phyloP scores from a whole-genome alignment of 2,888 invertebrate species.

The Brachycybe producta region DNA sequence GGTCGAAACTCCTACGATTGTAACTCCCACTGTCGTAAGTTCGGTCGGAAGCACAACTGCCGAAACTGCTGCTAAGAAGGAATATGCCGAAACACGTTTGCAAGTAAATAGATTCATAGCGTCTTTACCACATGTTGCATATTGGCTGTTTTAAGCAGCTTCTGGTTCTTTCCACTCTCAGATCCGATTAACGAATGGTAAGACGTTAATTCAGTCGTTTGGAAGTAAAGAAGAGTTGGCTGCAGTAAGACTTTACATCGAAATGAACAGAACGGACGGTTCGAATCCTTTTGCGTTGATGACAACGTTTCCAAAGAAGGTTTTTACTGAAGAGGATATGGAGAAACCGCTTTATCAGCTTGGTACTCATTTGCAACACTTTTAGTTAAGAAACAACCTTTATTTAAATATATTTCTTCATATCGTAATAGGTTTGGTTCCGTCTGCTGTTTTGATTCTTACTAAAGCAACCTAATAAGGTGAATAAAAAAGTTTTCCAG shows the following conservation, averaged over 20 bases:
- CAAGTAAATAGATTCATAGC: no score
- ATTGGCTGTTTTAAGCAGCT: neutral
- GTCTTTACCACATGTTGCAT: no score
- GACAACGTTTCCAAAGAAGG: slow-evolving; percentile 81
- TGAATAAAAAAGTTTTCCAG: neutral
- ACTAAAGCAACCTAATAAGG: slow-evolving; percentile 5
- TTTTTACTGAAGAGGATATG: slow-evolving; percentile 74
- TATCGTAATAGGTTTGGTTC: slow-evolving; percentile 56
- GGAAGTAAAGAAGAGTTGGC: slow-evolving; percentile 76
- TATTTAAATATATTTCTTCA: no score
- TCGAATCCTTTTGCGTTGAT: slow-evolving; percentile 60
- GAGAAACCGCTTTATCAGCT: slow-evolving; percentile 70
- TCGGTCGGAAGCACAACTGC: no score
- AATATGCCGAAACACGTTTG: slow-evolving; percentile 54
- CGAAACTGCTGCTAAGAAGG: slow-evolving; percentile 34
- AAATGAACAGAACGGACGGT: slow-evolving; percentile 65
- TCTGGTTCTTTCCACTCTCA: slow-evolving; percentile 30
- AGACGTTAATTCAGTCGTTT: slow-evolving; percentile 58
- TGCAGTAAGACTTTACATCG: slow-evolving; percentile 75
- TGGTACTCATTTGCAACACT: slow-evolving; percentile 44
- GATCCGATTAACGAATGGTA: slow-evolving; percentile 63
- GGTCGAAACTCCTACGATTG: neutral
- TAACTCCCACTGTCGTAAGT: neutral
- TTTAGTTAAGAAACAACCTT: neutral
- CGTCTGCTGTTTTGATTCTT: slow-evolving; percentile 69